Base-by-base conservation (phyloP, 2,888 invertebrate genomes). In the Eupithecia vulgata region DNA sequence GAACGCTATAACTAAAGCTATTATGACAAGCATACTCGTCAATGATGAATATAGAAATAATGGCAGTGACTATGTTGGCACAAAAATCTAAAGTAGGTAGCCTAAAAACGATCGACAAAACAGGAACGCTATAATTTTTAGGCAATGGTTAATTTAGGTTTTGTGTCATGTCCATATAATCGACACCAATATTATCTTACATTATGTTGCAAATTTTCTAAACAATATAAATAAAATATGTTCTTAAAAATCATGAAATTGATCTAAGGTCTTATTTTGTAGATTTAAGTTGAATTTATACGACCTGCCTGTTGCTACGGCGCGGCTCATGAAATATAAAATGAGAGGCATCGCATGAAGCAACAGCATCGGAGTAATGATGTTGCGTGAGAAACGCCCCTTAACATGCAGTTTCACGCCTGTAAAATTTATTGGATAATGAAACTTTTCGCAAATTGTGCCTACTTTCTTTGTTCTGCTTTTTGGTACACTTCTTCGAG, bases 341-440 rank as follows among this genome's bases (percentile, higher is more conserved):
- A 64, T 37, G 25, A 69, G 64, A 68, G 64, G 62, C 64, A 72
- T 75, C 65, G 72, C 70, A 70, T 75, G 70, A 70, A 75, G 72
- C 48, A 71, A 34, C 67, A 71, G 62, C 78, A 81, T 72, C 70
- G 70, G 68, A 68, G 68, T 77, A 79, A 76, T 73, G 75, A 69
- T 73, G 80, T 89, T 86, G 90, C 90, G 85, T 88, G 89, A 80
- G 83, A 66, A 81, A 81, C 79, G 78, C 68, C 78, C 79, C 77
- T 80, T 79, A 64, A 64, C 34, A 77, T 80, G 76, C 79, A 78
- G 82, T 80, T 84, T 83, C 81, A 83, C 82, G 83, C 79, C 83
- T 76, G 76, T 85, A 81, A 81, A 79, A 83, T 78, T 79, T 71
- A 78, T 80, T 77, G 75, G 79, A 72, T 79, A 75, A 80, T 80